These are phyloP conservation scores for Hololepta plana DNA, from an alignment of 2,888 invertebrate species.

Conservation along the genomic window DNA sequence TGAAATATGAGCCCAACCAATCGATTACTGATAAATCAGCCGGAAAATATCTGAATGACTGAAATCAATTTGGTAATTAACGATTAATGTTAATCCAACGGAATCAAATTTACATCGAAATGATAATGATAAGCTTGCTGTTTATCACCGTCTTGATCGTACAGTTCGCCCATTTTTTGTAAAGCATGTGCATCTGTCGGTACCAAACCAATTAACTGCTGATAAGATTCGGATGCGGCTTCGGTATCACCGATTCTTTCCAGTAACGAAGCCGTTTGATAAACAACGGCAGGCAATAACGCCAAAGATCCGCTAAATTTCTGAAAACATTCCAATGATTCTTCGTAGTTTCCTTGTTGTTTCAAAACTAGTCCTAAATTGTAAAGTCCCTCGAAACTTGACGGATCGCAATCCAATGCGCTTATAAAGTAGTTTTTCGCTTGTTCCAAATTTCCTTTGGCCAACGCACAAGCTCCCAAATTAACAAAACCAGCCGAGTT, in stretches of 20 bases:
- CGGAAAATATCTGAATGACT: constrained; percentile 54
- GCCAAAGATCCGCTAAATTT: constrained; percentile 38
- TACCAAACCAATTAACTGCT: constrained; percentile 63
- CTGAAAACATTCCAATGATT: constrained; percentile 63
- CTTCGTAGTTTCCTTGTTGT: constrained; percentile 45
- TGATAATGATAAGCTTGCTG: constrained; percentile 76
- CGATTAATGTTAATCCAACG: neutral
- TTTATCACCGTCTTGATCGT: constrained; percentile 78
- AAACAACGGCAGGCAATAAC: constrained; percentile 40
- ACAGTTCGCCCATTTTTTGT: constrained; percentile 76
- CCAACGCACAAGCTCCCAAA: constrained; percentile 62
- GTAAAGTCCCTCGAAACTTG: constrained; percentile 69
- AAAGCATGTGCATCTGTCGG: constrained; percentile 83
- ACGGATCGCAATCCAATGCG: constrained; percentile 62
- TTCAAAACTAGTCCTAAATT: constrained; percentile 62
- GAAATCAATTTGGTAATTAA: constrained; percentile 15
- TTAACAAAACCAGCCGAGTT: constrained; percentile 73
- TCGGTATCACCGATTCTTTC: constrained; percentile 44
- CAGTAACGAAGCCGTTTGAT: constrained; percentile 62
- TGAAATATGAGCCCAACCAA: constrained; percentile 78
- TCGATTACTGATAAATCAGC: constrained; percentile 62
- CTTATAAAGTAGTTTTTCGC: constrained; percentile 54
- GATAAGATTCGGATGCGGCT: constrained; percentile 44
- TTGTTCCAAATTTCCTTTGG: constrained; percentile 46
- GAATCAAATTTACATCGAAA: constrained; percentile 40